Evolutionary conservation across 2,797 vertebrate species (phyloP), one percentile per base, ranked within the genome.

Genomic region (Peromyscus aztecus): DNA sequence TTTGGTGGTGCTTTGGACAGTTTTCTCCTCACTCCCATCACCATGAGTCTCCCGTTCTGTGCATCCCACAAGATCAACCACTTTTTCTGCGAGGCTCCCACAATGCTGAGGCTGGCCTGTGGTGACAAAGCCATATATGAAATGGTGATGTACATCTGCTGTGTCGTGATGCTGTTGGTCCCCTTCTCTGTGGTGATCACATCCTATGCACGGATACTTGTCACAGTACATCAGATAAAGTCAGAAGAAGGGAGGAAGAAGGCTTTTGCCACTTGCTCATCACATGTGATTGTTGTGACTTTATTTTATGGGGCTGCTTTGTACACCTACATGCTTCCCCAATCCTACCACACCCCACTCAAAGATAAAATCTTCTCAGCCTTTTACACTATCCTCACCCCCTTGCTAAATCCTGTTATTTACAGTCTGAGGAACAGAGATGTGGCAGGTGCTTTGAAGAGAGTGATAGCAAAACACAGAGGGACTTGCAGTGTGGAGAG

Each of bases 11-110:
- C 97, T 52, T n/a, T 97, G 24, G 97, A 97, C 63, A 97, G 92
- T 40, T 95, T 98, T 5, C 86, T 98, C 23, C 98, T 98, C 52
- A 97, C 98, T 0, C 94, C 95, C 8, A 95, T 98, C 57, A 98
- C 98, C 12, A 97, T 97, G 95, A 97, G 90, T 11, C 97, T 98
- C 19, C 97, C 97, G 0, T 98, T 98, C 96, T 98, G 98, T 65
- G 96, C 91, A 29, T 95, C 96, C 3, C 97, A 96, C 61, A 76
- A 80, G 40, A 97, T 98, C 6, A 92, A 97, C 65, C 98, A 98
- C 65, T 98, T 98, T 40, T 98, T 98, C 94, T 98, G 98, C 24
- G 98, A 98, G 83, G 96, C 96, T 0, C 97, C 98, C 59, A 96
- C 98, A 10, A 96, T 98, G 93, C 84, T 98, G 89, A 95, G 95